Evolutionary conservation across 2,888 invertebrate species (phyloP), one percentile per base, ranked within the genome.

Genomic region (Cheiracanthium punctorium): DNA sequence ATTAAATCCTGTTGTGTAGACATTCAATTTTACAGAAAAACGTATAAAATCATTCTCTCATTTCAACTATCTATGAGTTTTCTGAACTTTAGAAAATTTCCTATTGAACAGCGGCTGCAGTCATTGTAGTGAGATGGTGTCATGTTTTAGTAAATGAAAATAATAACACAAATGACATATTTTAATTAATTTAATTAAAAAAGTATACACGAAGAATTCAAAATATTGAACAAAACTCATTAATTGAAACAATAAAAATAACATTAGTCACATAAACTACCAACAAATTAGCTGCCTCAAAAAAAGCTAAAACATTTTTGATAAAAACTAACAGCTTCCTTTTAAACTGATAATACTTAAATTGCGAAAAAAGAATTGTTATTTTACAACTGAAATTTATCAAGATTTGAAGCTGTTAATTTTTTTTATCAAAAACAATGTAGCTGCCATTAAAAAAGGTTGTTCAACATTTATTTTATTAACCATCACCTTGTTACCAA

Each of bases 211-310:
- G 10, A 37, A 37, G n/a, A n/a, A n/a, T n/a, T n/a, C 37, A 37
- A 37, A 37, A 37, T 7, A 37, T 37, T 37, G 10, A 37, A 37
- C 10, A 37, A 37, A 37, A 10, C 10, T 37, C n/a, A 37, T 7
- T 37, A 37, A 37, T 37, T 37, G 37, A 7, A 37, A 37, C 4
- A 37, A 37, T 37, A 10, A 80, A 30, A 81, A 43, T 30, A 67
- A 81, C 73, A 81, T 74, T 69, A 81, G 65, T 81, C 67, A 81
- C 74, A 81, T 28, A 32, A 73, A 81, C 48, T 67, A 80, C 37
- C 29, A 81, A 73, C 73, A 74, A 81, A 81, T 81, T 81, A 81
- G 80, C 80, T 81, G 80, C 80, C 80, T 28, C 71, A 74, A 81
- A 70, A 74, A 43, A 67, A 41, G 2, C 7, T n/a, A 64, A 37